These are phyloP conservation scores for Drosophila rhopaloa DNA, from an alignment of 1,140 invertebrate genomes.

Conservation along the genomic window DNA sequence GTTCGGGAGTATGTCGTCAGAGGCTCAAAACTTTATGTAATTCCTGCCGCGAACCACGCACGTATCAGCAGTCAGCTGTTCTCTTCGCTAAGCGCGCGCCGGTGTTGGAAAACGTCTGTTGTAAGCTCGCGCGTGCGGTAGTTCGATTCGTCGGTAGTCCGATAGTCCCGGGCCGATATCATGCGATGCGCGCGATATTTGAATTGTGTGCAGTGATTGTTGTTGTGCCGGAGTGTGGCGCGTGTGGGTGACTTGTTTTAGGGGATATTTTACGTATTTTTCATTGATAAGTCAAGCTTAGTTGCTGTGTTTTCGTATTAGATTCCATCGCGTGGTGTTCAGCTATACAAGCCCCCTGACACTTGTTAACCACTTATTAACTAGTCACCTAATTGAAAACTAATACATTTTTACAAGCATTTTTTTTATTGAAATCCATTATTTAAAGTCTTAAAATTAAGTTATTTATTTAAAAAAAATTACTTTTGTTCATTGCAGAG, in stretches of 20 bases:
- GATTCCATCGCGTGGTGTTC: not conserved
- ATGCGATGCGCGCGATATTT: constrained; percentile 21
- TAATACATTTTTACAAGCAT: no score
- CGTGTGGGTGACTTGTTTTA: constrained; percentile 20
- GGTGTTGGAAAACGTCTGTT: constrained; percentile 15
- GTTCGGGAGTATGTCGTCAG: constrained; percentile 57
- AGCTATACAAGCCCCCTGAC: no score
- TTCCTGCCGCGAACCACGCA: constrained; percentile 68
- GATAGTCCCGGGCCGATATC: constrained; percentile 18
- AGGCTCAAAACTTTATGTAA: constrained; percentile 73
- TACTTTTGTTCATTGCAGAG: no score
- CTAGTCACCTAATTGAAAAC: no score
- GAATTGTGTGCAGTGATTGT: constrained; percentile 14
- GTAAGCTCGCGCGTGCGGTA: constrained; percentile 6
- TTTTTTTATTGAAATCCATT: no score
- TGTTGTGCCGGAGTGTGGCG: constrained; percentile 3
- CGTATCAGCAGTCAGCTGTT: constrained; percentile 71
- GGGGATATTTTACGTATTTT: constrained; percentile 6
- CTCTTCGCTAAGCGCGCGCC: constrained; percentile 20
- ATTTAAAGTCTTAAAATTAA: no score
- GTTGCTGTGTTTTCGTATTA: constrained; percentile 32
- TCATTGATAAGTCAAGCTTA: constrained; percentile 28
- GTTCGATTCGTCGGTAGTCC: constrained; percentile 6
- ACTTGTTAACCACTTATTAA: no score
- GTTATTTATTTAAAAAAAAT: no score